A percentile compares a stretch with the other conserved stretches of the same genome.
Conservation (phyloP, 2,888 invertebrate genomes). For the Willowsia nigromaculata region DNA sequence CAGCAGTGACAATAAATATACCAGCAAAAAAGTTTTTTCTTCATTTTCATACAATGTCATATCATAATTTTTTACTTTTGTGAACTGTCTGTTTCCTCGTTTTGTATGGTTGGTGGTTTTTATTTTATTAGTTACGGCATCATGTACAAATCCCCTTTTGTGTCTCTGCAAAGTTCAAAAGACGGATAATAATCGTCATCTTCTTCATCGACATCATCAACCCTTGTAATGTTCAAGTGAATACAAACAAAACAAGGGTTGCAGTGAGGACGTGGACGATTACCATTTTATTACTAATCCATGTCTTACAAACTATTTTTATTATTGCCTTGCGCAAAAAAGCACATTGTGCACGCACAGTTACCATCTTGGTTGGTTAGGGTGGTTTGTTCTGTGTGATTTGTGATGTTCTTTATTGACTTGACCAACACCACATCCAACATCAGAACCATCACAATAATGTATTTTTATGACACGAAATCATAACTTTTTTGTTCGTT, state of each 20-base stretch:
- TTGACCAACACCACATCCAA: conserved; percentile 28
- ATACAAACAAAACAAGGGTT: conserved; percentile 18
- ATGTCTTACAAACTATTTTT: conserved; percentile 34
- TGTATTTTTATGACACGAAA: conserved; percentile 2
- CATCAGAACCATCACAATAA: neutral
- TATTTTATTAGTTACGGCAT: neutral
- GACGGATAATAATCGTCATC: neutral
- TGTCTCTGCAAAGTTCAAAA: neutral
- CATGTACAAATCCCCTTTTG: neutral
- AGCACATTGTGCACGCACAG: too few species aligned
- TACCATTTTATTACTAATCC: conserved; percentile 55
- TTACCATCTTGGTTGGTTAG: neutral
- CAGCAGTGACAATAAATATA: neutral
- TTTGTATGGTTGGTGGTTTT: conserved; percentile 22
- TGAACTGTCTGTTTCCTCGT: neutral
- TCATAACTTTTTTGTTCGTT: neutral
- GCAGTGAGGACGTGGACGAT: neutral
- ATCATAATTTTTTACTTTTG: neutral
- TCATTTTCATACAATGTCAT: neutral
- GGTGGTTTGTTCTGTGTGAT: conserved; percentile 11
- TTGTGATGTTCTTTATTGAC: conserved; percentile 30
- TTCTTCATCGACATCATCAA: neutral
- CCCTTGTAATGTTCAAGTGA: conserved; percentile 2
- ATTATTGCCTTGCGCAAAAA: neutral
- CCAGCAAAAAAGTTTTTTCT: too few species aligned